A percentile compares a stretch with the other conserved stretches of the same genome.
Conservation (phyloP, 2,113 vertebrate genomes). For the Saimiri boliviensis region DNA sequence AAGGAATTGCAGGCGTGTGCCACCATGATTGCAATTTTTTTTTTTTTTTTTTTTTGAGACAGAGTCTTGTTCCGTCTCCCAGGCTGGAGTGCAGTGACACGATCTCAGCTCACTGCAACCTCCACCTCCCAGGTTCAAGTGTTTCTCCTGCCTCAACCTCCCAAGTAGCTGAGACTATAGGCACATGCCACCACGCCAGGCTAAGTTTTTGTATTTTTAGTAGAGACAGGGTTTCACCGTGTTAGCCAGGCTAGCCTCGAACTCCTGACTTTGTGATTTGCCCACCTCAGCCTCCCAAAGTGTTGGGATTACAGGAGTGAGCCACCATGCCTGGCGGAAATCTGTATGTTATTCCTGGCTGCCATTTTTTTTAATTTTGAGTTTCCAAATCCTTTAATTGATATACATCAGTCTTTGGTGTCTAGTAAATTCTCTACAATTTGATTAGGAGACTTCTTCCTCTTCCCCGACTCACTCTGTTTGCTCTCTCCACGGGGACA, state of each 20-base stretch:
- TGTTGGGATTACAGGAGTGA: neutral
- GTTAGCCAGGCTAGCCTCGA: neutral
- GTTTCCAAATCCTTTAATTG: neutral
- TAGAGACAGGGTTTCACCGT: neutral
- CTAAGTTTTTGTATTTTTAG: neutral
- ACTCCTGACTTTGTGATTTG: neutral
- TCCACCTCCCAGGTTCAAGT: neutral
- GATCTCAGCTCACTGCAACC: neutral
- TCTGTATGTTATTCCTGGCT: neutral
- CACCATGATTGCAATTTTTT: neutral
- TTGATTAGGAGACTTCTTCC: neutral
- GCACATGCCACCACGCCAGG: rapidly evolving
- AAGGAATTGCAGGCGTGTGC: neutral
- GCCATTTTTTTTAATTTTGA: neutral
- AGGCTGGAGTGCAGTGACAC: neutral
- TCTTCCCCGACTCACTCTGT: neutral
- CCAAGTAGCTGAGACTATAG: neutral
- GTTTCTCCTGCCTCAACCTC: neutral
- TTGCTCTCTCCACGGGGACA: neutral
- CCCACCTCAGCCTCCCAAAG: neutral
- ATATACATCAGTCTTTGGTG: no score
- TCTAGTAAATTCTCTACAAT: neutral
- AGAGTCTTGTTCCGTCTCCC: neutral
- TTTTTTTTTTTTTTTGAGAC: neutral
- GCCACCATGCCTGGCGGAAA: neutral